Conservation (phyloP, 2,888 invertebrate species). For the Sminthurides aquaticus region DNA sequence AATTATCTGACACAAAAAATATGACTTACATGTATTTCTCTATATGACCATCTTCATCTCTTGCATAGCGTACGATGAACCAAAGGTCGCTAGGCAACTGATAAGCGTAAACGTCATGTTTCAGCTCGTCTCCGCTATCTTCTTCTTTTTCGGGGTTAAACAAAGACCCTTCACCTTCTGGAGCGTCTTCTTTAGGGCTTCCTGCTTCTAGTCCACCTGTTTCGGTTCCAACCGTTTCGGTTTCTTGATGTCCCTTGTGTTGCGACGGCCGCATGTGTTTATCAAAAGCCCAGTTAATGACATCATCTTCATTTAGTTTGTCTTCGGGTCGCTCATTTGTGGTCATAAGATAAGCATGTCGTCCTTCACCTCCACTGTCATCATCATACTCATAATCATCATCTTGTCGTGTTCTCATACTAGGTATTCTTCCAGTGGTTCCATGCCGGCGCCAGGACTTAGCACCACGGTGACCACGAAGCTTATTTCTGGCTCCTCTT, state of each 20-base stretch:
- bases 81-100: conserved; percentile 42
- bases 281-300: conserved; percentile 39
- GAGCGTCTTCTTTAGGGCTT: neutral
- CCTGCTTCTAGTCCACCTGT: neutral
- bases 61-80: conserved; percentile 42
- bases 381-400: conserved; percentile 31
- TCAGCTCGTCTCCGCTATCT: neutral
- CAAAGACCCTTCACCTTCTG: neutral
- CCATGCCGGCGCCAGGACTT: conserved; percentile 20
- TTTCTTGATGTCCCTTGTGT: neutral
- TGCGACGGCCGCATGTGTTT: conserved; percentile 36
- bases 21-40: conserved; percentile 43
- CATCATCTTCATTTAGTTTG: conserved; percentile 35
- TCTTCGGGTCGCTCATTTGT: conserved; percentile 26
- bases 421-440: neutral
- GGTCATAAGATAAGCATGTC: conserved; percentile 43
- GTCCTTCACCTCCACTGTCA: conserved; percentile 27
- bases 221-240: neutral
- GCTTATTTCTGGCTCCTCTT: neutral
- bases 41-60: conserved; percentile 36
- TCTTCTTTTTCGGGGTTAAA: no score
- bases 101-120: conserved; percentile 43
- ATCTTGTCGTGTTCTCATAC: neutral
- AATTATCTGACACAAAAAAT: neutral
- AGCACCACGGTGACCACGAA: neutral